phyloP scores from a whole-genome alignment of 2,113 vertebrate genomes.

The Podilymbus podiceps region DNA sequence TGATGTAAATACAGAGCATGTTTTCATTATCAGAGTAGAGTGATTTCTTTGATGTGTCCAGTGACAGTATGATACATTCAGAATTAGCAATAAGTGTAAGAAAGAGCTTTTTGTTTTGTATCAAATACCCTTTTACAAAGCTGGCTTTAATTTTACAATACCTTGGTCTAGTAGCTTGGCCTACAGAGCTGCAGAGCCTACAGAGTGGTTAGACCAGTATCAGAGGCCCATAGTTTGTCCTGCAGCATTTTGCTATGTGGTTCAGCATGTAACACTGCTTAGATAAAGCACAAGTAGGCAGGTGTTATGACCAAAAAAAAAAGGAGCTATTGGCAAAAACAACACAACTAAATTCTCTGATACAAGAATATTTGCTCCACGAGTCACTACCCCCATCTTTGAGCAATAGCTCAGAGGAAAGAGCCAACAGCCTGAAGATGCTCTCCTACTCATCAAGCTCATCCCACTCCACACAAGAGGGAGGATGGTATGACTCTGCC shows the following conservation, averaged over 20 bases:
- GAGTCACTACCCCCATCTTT: background rate
- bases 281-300: background rate
- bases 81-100: background rate
- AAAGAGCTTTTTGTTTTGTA: background rate
- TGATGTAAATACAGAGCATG: background rate
- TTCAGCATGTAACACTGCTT: background rate
- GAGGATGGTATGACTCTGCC: background rate
- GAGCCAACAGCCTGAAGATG: background rate
- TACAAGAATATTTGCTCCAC: background rate
- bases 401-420: background rate
- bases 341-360: background rate
- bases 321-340: background rate
- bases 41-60: background rate
- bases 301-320: background rate
- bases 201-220: background rate
- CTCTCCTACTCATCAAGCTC: background rate
- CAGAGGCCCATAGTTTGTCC: background rate
- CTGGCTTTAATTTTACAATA: background rate
- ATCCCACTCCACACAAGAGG: background rate
- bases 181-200: background rate
- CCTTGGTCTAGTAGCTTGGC: background rate
- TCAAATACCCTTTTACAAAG: background rate
- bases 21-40: background rate
- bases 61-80: background rate
- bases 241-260: background rate